phyloP scores from a whole-genome alignment of 2,888 invertebrate genomes.

The Temnothorax rugatulus region DNA sequence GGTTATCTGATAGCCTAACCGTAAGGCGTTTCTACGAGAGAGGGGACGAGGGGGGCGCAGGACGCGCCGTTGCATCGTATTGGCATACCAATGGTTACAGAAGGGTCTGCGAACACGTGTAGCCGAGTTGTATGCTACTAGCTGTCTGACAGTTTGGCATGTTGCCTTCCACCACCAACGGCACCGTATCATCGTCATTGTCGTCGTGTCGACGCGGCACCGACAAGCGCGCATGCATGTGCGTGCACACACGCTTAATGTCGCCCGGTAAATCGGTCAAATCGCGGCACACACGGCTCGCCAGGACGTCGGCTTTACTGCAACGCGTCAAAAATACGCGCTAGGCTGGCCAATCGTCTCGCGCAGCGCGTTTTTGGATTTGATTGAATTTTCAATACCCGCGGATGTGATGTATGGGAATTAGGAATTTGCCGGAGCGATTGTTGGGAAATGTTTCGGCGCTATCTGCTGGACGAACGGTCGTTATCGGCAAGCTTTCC shows the following conservation, averaged over 20 bases:
- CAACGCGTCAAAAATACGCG: conserved; percentile 51
- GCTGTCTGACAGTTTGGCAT: conserved; percentile 83
- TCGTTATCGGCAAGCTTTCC: conserved; percentile 46
- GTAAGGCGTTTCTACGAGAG: conserved; percentile 69
- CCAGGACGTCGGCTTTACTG: conserved; percentile 28
- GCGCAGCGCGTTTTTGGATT: conserved; percentile 41
- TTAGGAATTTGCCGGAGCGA: conserved; percentile 52
- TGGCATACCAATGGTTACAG: conserved; percentile 76
- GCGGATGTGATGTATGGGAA: conserved; percentile 54
- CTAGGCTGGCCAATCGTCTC: conserved; percentile 49
- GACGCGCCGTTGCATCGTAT: conserved; percentile 70
- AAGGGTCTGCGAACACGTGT: conserved; percentile 76
- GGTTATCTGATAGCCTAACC: conserved; percentile 78
- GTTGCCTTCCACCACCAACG: conserved; percentile 78
- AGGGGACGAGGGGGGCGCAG: conserved; percentile 57
- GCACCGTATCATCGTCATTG: conserved; percentile 64
- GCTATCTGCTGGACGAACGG: conserved; percentile 25
- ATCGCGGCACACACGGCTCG: conserved; percentile 61
- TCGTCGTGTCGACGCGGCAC: conserved; percentile 68
- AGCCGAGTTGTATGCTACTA: conserved; percentile 74
- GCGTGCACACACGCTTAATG: conserved; percentile 66
- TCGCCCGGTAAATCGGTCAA: conserved; percentile 74
- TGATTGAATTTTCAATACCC: conserved; percentile 54
- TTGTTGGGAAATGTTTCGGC: conserved; percentile 45
- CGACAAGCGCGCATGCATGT: conserved; percentile 61